Evolutionary conservation across 2,888 invertebrate species (phyloP).

Genomic region (Drosophila anceps): DNA sequence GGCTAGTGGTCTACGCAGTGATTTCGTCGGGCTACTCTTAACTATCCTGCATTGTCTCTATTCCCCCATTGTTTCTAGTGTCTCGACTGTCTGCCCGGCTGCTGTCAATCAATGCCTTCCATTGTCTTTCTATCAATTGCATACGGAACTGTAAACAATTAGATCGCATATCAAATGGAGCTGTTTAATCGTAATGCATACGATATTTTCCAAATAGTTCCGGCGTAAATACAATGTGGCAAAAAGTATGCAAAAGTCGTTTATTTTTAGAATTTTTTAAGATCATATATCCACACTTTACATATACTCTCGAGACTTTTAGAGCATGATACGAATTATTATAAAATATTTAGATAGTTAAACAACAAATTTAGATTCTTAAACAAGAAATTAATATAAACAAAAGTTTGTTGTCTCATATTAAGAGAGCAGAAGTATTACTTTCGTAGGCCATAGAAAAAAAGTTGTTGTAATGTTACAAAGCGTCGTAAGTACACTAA

Average conservation of each 20-base stretch:
- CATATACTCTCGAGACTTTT: not conserved
- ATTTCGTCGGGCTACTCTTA: not conserved
- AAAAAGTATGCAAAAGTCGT: not conserved
- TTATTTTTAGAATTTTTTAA: not conserved
- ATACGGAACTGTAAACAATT: slow-evolving; percentile 37
- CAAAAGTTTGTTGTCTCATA: no score
- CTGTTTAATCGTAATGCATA: slow-evolving; percentile 11
- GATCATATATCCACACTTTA: not conserved
- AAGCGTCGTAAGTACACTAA: no score
- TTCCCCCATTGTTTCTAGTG: not conserved
- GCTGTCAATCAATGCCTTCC: slow-evolving; percentile 44
- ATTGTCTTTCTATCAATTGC: slow-evolving; percentile 11
- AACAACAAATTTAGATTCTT: no score
- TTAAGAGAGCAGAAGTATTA: no score
- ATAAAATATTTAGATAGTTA: no score
- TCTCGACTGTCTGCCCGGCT: slow-evolving; percentile 1
- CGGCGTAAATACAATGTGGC: not conserved
- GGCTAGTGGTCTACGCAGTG: not conserved
- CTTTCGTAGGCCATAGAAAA: no score
- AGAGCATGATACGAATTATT: not conserved
- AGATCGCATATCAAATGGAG: slow-evolving; percentile 34
- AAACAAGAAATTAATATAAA: no score
- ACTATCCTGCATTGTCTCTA: not conserved
- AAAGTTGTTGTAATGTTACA: no score
- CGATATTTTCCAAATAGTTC: not conserved